phyloP scores from a whole-genome alignment of 2,888 invertebrate species.

The Maniola hyperantus region DNA sequence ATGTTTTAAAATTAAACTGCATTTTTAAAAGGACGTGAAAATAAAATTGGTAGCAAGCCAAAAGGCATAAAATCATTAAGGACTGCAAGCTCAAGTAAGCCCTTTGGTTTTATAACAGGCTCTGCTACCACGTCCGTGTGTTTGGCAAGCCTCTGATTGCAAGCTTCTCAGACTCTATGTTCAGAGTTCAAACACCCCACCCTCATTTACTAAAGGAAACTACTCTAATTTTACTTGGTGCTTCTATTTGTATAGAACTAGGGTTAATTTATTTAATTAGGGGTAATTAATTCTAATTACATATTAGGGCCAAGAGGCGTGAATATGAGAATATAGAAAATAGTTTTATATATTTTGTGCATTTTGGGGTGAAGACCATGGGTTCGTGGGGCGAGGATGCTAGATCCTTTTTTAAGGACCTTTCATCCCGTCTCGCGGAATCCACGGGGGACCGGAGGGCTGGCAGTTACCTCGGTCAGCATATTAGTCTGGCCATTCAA shows the following conservation, averaged over 20 bases:
- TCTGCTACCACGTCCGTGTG: conserved; percentile 7
- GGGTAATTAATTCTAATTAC: too few species aligned
- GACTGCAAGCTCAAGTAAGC: conserved; percentile 14
- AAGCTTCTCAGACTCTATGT: not conserved
- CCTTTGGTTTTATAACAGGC: conserved; percentile 24
- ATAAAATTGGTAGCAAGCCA: conserved; percentile 19
- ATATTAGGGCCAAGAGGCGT: too few species aligned
- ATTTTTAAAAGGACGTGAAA: not conserved
- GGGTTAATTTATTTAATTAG: not conserved
- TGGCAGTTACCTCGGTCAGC: too few species aligned
- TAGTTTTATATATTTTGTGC: too few species aligned
- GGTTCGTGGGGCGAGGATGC: too few species aligned
- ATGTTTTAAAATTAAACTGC: not conserved
- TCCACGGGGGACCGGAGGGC: too few species aligned
- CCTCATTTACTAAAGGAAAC: not conserved
- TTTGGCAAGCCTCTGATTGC: conserved; percentile 18
- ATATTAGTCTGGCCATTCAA: too few species aligned
- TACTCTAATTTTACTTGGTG: not conserved
- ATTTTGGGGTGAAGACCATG: too few species aligned
- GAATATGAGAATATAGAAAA: too few species aligned
- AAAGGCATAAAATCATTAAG: conserved; percentile 15
- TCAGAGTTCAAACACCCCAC: not conserved
- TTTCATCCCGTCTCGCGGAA: too few species aligned
- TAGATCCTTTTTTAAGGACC: too few species aligned
- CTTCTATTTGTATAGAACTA: not conserved